A percentile compares a stretch with the other conserved stretches of the same genome.
Conservation (phyloP, 2,113 vertebrate genomes). For the Callipepla californica region DNA sequence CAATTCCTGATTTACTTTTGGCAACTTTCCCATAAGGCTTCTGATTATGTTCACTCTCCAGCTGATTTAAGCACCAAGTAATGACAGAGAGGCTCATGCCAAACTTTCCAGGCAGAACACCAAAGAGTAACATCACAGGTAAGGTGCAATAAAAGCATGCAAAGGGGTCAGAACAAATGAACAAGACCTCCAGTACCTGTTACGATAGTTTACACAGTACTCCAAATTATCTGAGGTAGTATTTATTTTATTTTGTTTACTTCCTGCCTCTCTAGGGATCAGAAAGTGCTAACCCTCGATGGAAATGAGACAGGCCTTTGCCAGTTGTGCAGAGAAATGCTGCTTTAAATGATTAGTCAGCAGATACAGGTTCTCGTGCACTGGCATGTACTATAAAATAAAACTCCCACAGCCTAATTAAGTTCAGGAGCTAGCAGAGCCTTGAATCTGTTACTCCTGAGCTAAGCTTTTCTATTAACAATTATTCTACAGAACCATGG, state of each 20-base stretch:
- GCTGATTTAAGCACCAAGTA: background rate
- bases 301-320: background rate
- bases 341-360: slow-evolving; percentile 15
- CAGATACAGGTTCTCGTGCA: background rate
- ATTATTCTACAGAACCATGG: background rate
- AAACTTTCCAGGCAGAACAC: background rate
- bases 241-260: background rate
- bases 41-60: background rate
- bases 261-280: background rate
- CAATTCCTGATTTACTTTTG: background rate
- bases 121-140: background rate
- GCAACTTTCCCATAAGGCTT: background rate
- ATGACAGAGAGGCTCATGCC: background rate
- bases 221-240: slow-evolving; percentile 35
- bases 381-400: background rate
- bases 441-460: background rate
- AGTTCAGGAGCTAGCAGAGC: slow-evolving; percentile 7
- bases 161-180: slow-evolving; percentile 22
- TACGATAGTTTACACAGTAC: background rate
- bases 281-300: slow-evolving; percentile 8
- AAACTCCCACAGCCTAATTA: background rate
- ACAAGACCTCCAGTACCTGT: background rate
- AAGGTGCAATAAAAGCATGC: background rate
- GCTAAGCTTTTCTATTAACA: background rate
- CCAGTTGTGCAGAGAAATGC: background rate